Evolutionary conservation across 1,140 invertebrate genomes (phyloP).

Genomic region (Pogonomyrmex californicus): DNA sequence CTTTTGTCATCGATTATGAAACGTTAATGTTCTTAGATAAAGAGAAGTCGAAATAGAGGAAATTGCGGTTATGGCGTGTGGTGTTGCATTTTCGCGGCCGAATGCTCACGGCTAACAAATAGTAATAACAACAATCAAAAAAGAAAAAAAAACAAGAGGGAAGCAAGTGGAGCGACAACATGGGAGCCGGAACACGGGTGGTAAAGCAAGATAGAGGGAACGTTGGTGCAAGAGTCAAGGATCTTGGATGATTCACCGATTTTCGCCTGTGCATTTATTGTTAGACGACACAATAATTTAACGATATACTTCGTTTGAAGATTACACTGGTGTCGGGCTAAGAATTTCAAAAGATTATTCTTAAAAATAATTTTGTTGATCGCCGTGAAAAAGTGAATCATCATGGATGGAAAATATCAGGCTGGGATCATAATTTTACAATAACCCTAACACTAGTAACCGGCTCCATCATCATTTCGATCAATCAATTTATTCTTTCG

Average conservation of each 20-base stretch:
- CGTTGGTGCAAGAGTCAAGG: conserved; percentile 67
- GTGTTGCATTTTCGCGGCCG: conserved; percentile 80
- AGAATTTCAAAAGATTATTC: not conserved
- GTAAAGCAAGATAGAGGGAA: conserved; percentile 35
- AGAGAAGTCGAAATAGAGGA: conserved; percentile 72
- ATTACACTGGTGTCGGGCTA: not conserved
- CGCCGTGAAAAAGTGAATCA: too few species aligned
- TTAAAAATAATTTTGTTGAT: not conserved
- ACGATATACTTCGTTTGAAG: not conserved
- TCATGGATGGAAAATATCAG: not conserved
- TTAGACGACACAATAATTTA: not conserved
- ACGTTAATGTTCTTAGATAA: conserved; percentile 68
- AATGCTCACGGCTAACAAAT: conserved; percentile 77
- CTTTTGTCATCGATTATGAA: conserved; percentile 62
- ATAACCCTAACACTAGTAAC: not conserved
- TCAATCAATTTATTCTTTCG: not conserved
- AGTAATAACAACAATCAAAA: conserved; percentile 67
- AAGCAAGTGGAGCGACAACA: conserved; percentile 8
- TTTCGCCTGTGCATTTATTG: conserved; percentile 66
- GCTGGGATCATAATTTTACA: not conserved
- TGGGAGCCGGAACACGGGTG: conserved; percentile 56
- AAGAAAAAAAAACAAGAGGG: conserved; percentile 37
- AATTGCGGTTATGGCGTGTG: conserved; percentile 79
- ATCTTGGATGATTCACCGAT: conserved; percentile 80
- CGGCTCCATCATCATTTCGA: not conserved